Evolutionary conservation across 2,113 vertebrate species (phyloP), one percentile per base, ranked within the genome.

Genomic region (Sisor rabdophorus): DNA sequence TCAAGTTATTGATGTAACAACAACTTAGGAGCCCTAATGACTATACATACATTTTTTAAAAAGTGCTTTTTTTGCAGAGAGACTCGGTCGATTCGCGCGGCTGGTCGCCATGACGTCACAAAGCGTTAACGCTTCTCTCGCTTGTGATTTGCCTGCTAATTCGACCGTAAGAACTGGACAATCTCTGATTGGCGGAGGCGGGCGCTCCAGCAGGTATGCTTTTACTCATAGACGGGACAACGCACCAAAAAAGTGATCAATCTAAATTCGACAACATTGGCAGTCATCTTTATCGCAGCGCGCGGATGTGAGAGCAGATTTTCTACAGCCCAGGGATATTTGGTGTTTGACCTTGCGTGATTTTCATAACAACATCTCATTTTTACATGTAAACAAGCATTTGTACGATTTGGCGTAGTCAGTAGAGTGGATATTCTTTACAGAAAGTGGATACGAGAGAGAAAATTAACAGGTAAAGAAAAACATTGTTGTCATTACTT

Each of bases 221-320:
- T 69, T 86, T 89, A 89, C 91, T 92, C 93, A 87, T 93, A 94
- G 92, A 89, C 85, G 87, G 89, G 89, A 83, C 88, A 88, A 90
- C 92, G 91, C 90, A 85, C 84, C 79, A 88, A 91, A 89, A 90
- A 89, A 89, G 89, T 90, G 92, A 89, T 94, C 93, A 94, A 94
- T 93, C 93, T 92, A 86, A 90, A 89, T 89, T 93, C 88, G 88
- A 87, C 89, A 85, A 84, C 78, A 90, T 26, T 59, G 67, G 65
- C 65, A 65, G 19, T n/a, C 64, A 36, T 28, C 50, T 40, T 7
- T 36, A 20, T 20, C 71, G n/a, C 30, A 4, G 19, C 22, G 59
- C 63, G 74, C 30, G 53, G n/a, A 65, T n/a, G 47, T 83, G 87
- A 88, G 87, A 86, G 54, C 44, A 70, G 83, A 81, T 83, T 85